phyloP scores from a whole-genome alignment of 92 coral and sea anemone species.

The Paramuricea clavata region DNA sequence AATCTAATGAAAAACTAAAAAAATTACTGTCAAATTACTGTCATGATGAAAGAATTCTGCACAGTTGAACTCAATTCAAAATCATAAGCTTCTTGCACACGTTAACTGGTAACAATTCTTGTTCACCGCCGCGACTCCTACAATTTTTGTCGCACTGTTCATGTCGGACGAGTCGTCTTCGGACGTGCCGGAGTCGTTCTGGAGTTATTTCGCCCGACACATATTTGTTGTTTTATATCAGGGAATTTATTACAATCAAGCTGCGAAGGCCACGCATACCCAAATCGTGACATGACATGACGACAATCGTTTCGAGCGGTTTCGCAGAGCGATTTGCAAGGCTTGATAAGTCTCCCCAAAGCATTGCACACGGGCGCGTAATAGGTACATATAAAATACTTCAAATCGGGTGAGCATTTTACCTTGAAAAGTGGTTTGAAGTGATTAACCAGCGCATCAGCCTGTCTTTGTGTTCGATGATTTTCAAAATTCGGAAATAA shows the following conservation, averaged over 20 bases:
- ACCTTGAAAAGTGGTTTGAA: conserved; percentile 90
- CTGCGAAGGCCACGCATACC: conserved; percentile 91
- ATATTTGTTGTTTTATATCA: conserved; percentile 53
- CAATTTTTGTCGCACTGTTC: neutral
- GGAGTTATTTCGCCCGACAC: conserved; percentile 84
- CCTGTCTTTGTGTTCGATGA: conserved; percentile 90
- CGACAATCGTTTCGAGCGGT: conserved; percentile 84
- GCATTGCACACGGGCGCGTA: conserved; percentile 93
- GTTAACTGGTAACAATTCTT: no score
- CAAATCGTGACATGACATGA: conserved; percentile 76
- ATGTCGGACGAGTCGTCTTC: neutral
- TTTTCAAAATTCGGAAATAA: conserved; percentile 90
- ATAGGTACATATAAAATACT: conserved; percentile 89
- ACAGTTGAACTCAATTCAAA: conserved; percentile 74
- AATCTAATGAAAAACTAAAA: no score
- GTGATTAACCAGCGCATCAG: conserved; percentile 86
- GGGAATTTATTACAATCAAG: conserved; percentile 84
- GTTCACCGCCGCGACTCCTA: neutral
- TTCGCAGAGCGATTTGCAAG: conserved; percentile 87
- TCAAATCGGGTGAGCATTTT: conserved; percentile 85
- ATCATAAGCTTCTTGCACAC: no score
- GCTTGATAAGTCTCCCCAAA: conserved; percentile 82
- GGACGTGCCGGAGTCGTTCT: conserved; percentile 28
- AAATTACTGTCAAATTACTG: no score
- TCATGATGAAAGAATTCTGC: conserved; percentile 91